Evolutionary conservation across 2,888 invertebrate genomes (phyloP), one percentile per base, ranked within the genome.

Genomic region (Acleris sparsana): DNA sequence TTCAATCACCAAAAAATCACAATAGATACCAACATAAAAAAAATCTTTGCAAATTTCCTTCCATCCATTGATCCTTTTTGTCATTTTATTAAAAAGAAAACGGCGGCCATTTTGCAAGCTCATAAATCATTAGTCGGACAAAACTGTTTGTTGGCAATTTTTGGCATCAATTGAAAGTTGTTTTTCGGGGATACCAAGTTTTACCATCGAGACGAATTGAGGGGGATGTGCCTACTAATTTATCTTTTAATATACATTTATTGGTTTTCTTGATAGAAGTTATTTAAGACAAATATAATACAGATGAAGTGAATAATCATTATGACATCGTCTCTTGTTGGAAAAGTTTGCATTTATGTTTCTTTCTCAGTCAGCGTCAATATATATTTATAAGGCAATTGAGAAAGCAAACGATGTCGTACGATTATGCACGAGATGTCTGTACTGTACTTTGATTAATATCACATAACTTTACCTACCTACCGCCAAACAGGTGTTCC

Each of bases 111-210:
- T 39, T 56, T 44, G 39, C 20, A 56, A 25, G 17, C 13, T 43
- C 57, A 17, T 57, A 57, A 57, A 57, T 57, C 57, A 57, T 46
- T 57, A 46, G 20, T 16, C 56, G 57, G n/a, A 56, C 56, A 56
- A 57, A 57, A 57, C 22, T 46, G 57, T 57, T 57, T 22, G 46
- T 57, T 46, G 44, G 57, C 57, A 57, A 57, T 57, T 57, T 57
- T 57, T 57, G 57, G 25, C 46, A 20, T n/a, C 53, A 17, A 29
- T 55, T 55, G 46, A 17, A 57, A 57, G 25, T 57, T 57, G 49
- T 49, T 49, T 49, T 49, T 49, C 49, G n/a, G 25, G 46, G 25
- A 46, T 18, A 49, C 18, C 49, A 49, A 57, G 25, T 57, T 46
- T 16, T 4, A 20, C 39, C 39, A 39, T 49, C 11, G 9, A 1